These are phyloP conservation scores for Geotrupes spiniger DNA, from an alignment of 2,888 invertebrate species.

Conservation along the genomic window DNA sequence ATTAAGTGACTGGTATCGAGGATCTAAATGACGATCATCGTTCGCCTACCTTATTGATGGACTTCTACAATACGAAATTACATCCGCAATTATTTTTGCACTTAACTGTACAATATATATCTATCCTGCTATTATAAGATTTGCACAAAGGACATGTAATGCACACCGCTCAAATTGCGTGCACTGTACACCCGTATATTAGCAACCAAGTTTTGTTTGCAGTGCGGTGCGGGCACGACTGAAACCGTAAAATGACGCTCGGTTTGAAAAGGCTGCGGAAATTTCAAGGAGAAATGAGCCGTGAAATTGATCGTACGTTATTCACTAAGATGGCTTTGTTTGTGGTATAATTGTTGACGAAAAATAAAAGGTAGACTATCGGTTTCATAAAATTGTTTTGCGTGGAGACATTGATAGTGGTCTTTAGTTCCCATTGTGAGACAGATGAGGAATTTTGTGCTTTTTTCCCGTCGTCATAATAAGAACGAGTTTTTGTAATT, in stretches of 20 bases:
- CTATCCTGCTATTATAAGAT: no score
- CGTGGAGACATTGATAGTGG: constrained; percentile 26
- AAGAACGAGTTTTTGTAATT: no score
- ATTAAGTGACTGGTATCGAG: no score
- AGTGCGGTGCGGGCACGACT: not conserved
- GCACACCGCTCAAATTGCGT: constrained; percentile 7
- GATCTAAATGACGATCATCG: no score
- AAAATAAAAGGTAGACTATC: constrained; percentile 29
- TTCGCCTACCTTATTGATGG: no score
- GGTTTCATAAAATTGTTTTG: constrained; percentile 25
- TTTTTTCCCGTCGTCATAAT: no score
- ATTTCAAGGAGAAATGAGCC: constrained; percentile 24
- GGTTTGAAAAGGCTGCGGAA: constrained; percentile 21
- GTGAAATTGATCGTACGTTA: constrained; percentile 29
- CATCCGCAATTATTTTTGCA: no score
- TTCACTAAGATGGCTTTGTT: constrained; percentile 30
- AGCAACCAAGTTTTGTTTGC: constrained; percentile 1
- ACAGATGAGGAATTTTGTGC: no score
- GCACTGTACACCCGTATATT: not conserved
- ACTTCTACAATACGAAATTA: no score
- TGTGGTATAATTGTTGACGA: constrained; percentile 30
- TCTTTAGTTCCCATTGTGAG: not conserved
- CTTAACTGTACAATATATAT: no score
- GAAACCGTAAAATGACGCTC: constrained; percentile 3
- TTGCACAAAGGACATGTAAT: not conserved